Conservation (phyloP, 64 coral and sea anemone genomes). For the Acropora tenuis region DNA sequence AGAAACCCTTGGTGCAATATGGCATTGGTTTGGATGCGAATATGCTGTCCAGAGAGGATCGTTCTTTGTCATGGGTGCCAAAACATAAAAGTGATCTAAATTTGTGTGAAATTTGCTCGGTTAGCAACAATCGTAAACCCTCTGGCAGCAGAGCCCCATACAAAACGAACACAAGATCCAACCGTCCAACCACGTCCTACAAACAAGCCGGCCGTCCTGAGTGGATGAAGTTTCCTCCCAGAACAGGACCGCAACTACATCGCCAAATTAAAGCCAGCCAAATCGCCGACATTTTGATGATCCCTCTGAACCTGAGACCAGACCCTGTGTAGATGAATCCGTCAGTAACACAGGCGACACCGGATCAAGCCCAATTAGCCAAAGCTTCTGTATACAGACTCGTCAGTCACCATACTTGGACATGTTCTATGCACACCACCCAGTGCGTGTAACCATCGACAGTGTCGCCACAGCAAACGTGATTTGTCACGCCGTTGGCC, state of each 20-base stretch:
- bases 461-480: background rate
- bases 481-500: background rate
- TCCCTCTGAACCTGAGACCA: no score
- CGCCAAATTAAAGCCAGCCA: conserved; percentile 34
- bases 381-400: background rate
- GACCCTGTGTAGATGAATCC: no score
- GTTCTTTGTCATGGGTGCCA: no score
- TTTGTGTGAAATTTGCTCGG: no score
- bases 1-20: no score
- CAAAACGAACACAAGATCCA: background rate
- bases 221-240: conserved; percentile 41
- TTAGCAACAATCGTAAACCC: background rate
- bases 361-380: background rate
- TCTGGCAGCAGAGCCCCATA: background rate
- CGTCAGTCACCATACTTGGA: background rate
- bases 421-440: background rate
- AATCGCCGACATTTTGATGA: conserved; percentile 29
- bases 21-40: no score
- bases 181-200: background rate
- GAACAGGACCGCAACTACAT: conserved; percentile 44
- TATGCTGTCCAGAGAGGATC: no score
- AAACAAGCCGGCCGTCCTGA: background rate
- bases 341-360: no score
- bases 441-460: background rate
- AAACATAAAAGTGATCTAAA: no score